Evolutionary conservation across 2,113 vertebrate genomes (phyloP), one percentile per base, ranked within the genome.

Genomic region (Lepisosteus osseus): DNA sequence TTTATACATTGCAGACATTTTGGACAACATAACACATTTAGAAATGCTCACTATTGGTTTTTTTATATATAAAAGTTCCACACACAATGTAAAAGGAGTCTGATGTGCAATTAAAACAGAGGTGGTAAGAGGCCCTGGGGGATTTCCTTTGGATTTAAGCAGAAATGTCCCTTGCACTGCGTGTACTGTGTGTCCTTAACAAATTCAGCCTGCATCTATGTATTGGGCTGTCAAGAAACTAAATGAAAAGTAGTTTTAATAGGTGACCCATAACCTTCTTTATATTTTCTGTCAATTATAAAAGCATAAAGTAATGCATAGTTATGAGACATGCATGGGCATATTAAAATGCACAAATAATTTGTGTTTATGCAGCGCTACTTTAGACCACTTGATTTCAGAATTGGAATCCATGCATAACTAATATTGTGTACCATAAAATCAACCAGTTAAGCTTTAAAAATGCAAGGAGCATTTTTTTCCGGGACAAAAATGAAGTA

Each of bases 221-320:
- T 93, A 92, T 92, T 91, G 55, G 85, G 91, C 95, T 98, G 96
- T 98, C 96, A 98, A 92, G 93, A 95, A 93, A 94, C 94, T 94
- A 95, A 97, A 98, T 97, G 97, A 96, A 95, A 97, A 99, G 96
- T 96, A 97, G 95, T 95, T 99, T 95, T 97, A 96, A 97, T 95
- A 94, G 95, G 93, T 92, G 92, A 95, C 95, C 94, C 94, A 91
- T 97, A 95, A 96, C 95, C 94, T 93, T 90, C 91, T 94, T 95
- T 95, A 96, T 97, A 97, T 97, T 95, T 97, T 95, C 95, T 96
- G 95, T 97, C 96, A 97, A 95, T 98, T 98, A 97, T 93, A 92
- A 94, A 95, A 94, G 94, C 94, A 94, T 92, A 94, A 93, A 96
- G 94, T 94, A 93, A 95, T 96, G 96, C 95, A 97, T 97, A 99